Percentiles rank a stretch among this genome's conserved stretches.
These are phyloP conservation scores for Falcunculus frontatus DNA, from an alignment of 2,113 vertebrate species.

Conservation along the genomic window DNA sequence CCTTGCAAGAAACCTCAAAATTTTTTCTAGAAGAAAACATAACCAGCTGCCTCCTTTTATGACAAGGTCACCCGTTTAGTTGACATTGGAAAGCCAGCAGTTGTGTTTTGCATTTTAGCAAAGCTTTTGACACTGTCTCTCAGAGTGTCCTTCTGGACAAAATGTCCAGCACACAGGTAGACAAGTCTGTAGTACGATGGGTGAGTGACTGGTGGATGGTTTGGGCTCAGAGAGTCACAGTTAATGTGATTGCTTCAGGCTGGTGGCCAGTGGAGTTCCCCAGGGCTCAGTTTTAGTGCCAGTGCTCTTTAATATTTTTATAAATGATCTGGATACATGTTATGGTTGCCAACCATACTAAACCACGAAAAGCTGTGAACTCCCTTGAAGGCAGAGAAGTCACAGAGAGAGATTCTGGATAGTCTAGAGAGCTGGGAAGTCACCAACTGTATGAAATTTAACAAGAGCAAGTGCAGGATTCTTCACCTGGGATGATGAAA, in stretches of 20 bases:
- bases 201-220: neutral
- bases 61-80: neutral
- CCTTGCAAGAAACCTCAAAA: neutral
- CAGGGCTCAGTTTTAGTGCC: neutral
- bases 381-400: neutral
- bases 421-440: neutral
- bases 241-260: neutral
- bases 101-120: neutral
- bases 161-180: neutral
- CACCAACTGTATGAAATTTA: neutral
- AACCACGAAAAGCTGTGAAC: neutral
- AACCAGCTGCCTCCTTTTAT: neutral
- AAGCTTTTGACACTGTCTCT: neutral
- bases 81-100: neutral
- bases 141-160: neutral
- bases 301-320: neutral
- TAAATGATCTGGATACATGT: neutral
- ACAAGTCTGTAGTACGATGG: accelerated
- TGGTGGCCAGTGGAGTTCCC: neutral
- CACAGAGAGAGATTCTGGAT: neutral
- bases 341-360: neutral
- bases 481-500: neutral
- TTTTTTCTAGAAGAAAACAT: neutral
- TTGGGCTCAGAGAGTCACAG: neutral
- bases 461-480: neutral